phyloP scores from a whole-genome alignment of 1,140 invertebrate genomes.

The Carcinoscorpius rotundicauda region DNA sequence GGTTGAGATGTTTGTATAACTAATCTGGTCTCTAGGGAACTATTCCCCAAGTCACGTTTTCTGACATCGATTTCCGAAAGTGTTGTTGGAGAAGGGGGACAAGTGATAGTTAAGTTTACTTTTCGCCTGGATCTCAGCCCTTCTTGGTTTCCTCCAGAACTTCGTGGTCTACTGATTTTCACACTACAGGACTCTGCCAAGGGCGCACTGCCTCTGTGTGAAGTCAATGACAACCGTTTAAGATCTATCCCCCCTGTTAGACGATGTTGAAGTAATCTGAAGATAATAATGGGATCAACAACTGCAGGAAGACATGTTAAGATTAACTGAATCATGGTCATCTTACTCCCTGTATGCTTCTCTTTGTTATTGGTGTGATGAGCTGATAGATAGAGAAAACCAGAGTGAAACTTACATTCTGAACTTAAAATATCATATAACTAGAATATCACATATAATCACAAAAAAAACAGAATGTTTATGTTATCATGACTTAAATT shows the following conservation, averaged over 20 bases:
- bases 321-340: not conserved
- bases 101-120: conserved; percentile 14
- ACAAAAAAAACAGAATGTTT: no score
- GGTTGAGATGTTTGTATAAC: not conserved
- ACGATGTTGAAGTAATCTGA: conserved; percentile 45
- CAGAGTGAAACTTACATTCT: no score
- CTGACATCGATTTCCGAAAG: conserved; percentile 5
- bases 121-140: conserved; percentile 10
- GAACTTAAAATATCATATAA: no score
- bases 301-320: conserved; percentile 40
- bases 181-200: conserved; percentile 3
- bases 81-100: conserved; percentile 7
- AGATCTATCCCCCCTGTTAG: conserved; percentile 28
- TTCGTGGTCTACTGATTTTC: conserved; percentile 25
- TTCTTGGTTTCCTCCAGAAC: conserved; percentile 23
- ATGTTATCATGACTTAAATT: no score
- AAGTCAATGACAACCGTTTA: conserved; percentile 2
- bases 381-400: no score
- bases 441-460: no score
- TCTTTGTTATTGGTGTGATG: no score
- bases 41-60: not conserved
- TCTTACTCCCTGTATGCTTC: no score
- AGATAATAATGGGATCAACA: conserved; percentile 44
- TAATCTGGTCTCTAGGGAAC: not conserved
- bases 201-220: conserved; percentile 1